Evolutionary conservation across 2,113 vertebrate genomes (phyloP).

Genomic region (Carassius gibelio): DNA sequence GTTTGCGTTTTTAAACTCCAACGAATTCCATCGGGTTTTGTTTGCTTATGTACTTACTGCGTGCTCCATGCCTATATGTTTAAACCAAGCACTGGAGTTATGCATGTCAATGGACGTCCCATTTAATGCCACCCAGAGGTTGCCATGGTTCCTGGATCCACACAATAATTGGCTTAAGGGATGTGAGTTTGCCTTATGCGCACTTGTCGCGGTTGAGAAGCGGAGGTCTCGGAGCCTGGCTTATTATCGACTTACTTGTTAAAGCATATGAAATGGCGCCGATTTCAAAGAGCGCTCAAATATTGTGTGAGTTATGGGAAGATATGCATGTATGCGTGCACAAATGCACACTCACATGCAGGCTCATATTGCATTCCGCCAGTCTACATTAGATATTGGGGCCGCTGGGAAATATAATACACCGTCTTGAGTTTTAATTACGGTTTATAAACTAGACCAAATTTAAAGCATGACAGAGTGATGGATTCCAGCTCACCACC

Average conservation of each 20-base stretch:
- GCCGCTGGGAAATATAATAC: constrained; percentile 10
- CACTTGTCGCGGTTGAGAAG: constrained; percentile 13
- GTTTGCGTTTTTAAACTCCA: no score
- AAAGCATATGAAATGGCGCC: constrained; percentile 18
- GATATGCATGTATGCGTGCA: background rate
- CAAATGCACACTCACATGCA: constrained; percentile 7
- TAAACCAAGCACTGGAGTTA: constrained; percentile 26
- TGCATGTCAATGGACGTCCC: constrained; percentile 47
- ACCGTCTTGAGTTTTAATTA: constrained; percentile 14
- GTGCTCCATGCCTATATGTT: constrained; percentile 20
- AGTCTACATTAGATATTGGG: constrained; percentile 21
- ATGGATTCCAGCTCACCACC: constrained; percentile 23
- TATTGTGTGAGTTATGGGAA: constrained; percentile 20
- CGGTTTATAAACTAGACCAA: constrained; percentile 19
- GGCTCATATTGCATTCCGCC: background rate
- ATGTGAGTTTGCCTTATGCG: constrained; percentile 49
- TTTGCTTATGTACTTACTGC: background rate
- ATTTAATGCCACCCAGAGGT: constrained; percentile 55
- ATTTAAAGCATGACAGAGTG: constrained; percentile 25
- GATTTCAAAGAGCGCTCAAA: constrained; percentile 11
- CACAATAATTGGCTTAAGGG: constrained; percentile 59
- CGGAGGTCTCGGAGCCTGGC: background rate
- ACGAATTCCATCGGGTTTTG: background rate
- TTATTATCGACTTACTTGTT: constrained; percentile 22
- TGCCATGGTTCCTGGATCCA: constrained; percentile 58